Evolutionary conservation across 1,140 invertebrate genomes (phyloP), one percentile per base, ranked within the genome.

Genomic region (Penaeus indicus): DNA sequence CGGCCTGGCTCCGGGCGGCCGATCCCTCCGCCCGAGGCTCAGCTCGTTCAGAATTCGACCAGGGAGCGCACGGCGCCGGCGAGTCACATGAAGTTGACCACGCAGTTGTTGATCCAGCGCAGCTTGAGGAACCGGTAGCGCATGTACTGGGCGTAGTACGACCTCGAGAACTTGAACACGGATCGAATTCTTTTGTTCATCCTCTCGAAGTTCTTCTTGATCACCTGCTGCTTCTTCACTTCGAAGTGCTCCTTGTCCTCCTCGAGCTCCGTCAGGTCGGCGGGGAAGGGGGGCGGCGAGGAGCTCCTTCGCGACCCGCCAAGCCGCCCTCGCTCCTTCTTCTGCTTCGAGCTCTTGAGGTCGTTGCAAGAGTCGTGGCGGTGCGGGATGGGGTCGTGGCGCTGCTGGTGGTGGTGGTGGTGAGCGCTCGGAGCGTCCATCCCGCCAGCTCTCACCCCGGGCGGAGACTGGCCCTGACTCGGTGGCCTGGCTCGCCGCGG

Each of bases 91-190:
- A 86, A 90, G 64, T 90, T 87, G 10, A 87, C 89, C 42, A 90
- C 89, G 63, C 86, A 90, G 64, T 90, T 87, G 63, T 90, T 90
- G 25, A 90, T 87, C 89, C 89, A 90, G 62, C 86, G 85, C 54
- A 90, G 63, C n/a, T 90, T 90, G 62, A 90, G 85, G 80, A 90
- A 84, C 0, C 86, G 64, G 72, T 90, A 90, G 1, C 89, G 62
- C 80, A 90, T 72, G 85, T 90, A 90, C 82, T 90, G 89, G 7
- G 85, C 84, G 81, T 88, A 90, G 86, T 90, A 90, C 1, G 89
- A 87, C 10, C 85, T 72, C 10, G 89, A 90, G 25, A 90, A 90
- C 25, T 67, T 81, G 60, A 90, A 87, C 60, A 83, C 86, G 16
- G 89, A 87, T 1, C 89, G 85, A n/a, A 90, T 47, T 19, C 89